Evolutionary conservation across 2,888 invertebrate species (phyloP).

Genomic region (Clivina fossor): DNA sequence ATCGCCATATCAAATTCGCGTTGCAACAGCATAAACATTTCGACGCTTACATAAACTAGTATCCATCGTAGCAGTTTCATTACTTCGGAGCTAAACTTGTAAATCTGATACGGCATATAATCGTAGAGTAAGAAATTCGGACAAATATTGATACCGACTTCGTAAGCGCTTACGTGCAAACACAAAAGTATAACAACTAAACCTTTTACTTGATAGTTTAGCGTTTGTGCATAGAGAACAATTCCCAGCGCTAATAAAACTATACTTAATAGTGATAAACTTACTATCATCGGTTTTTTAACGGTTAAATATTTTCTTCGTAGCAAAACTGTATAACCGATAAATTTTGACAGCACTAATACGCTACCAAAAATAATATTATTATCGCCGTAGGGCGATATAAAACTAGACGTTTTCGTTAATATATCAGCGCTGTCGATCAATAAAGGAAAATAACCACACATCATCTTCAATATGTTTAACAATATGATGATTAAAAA

Average conservation of each 20-base stretch:
- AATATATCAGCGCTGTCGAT: slow-evolving; percentile 37
- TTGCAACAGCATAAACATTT: slow-evolving; percentile 8
- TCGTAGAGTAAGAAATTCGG: slow-evolving; percentile 41
- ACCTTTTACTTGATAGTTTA: too few species aligned
- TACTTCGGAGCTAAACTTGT: slow-evolving; percentile 37
- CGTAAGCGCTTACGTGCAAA: too few species aligned
- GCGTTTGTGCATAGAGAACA: too few species aligned
- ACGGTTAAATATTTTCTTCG: slow-evolving; percentile 40
- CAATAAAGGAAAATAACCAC: slow-evolving; percentile 44
- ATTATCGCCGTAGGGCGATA: slow-evolving; percentile 33
- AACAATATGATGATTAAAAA: slow-evolving; percentile 41
- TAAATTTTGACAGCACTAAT: slow-evolving; percentile 39
- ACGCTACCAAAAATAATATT: slow-evolving; percentile 38
- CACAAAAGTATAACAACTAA: too few species aligned
- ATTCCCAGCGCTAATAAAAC: slow-evolving; percentile 23
- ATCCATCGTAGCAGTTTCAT: slow-evolving; percentile 41
- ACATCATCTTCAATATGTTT: slow-evolving; percentile 38
- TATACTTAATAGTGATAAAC: slow-evolving; percentile 35
- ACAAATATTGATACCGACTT: slow-evolving; percentile 42
- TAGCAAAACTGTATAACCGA: slow-evolving; percentile 38
- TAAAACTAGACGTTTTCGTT: background rate
- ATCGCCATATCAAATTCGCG: background rate
- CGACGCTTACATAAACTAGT: slow-evolving; percentile 36
- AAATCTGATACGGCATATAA: slow-evolving; percentile 46
- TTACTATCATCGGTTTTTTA: slow-evolving; percentile 43